Conservation (phyloP, 2,797 vertebrate genomes). For the Heliangelus exortis region DNA sequence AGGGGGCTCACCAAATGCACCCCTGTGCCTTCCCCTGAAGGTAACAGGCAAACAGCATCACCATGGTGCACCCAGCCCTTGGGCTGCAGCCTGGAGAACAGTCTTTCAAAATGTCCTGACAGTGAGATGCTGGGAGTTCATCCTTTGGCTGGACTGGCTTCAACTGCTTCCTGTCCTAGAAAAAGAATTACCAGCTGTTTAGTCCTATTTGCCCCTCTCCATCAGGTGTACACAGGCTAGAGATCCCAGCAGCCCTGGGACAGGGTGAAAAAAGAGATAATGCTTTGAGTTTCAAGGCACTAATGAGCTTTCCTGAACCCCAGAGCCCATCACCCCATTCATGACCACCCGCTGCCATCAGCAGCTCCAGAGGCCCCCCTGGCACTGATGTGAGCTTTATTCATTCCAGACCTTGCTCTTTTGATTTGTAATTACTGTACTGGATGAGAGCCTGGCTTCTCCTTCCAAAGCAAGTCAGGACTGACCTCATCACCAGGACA, state of each 20-base stretch:
- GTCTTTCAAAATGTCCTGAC: not conserved
- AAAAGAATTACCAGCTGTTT: not conserved
- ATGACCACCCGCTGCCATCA: too few relatives aligned
- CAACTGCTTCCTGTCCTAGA: not conserved
- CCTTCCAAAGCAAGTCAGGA: not conserved
- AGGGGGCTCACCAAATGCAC: rapidly evolving
- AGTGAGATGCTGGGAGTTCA: not conserved
- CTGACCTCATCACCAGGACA: not conserved
- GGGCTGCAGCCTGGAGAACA: not conserved
- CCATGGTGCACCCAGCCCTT: not conserved
- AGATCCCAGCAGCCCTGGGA: not conserved
- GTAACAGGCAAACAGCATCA: not conserved
- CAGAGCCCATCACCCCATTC: not conserved
- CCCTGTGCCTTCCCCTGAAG: not conserved
- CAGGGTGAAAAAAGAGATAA: not conserved
- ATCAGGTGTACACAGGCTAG: not conserved
- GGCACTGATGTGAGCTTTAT: not conserved
- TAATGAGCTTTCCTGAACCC: not conserved
- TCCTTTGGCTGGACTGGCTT: not conserved
- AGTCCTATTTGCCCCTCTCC: not conserved
- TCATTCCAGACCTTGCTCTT: not conserved
- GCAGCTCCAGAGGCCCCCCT: not conserved
- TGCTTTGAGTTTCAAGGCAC: not conserved
- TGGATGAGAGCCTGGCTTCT: not conserved
- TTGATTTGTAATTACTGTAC: not conserved